Evolutionary conservation across 2,113 vertebrate species (phyloP), one percentile per base, ranked within the genome.

Genomic region (Hippocampus guttulatus): DNA sequence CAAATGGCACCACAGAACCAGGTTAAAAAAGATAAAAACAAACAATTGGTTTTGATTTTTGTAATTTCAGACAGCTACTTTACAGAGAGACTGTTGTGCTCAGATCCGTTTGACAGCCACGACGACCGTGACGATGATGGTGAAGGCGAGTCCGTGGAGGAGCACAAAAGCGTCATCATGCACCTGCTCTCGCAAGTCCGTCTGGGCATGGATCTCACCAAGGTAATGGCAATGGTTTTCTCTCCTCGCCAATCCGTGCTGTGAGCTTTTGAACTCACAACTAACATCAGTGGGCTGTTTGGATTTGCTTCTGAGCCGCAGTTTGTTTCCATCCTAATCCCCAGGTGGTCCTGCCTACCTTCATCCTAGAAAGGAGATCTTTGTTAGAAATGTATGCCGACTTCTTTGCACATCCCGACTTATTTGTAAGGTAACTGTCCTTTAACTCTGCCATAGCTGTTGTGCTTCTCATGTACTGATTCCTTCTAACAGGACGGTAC

Each of bases 321-420:
- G 65, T 63, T 23, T 52, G 6, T 66, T 9, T 38, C 81, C 25
- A 1, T 67, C 76, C 18, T 74, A 12, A 81, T 67, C 69, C 40
- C 45, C 88, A 99, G 97, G 97, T 99, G 74, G 97, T 99, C 74
- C 94, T 99, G 77, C 97, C 97, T 72, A 99, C 97, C 0, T 99
- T 99, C 81, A 99, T 99, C 86, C 90, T 99, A 76, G 97, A 99
- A 86, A 93, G 96, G 84, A 94, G 97, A 80, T 99, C 97, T 10
- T 92, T 99, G 81, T 85, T 98, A 91, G 97, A 99, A 93, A 99
- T 99, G 97, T 99, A 99, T 66, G 97, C 97, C 60, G 97, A 99
- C 87, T 99, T 98, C 76, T 99, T 99, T 92, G 97, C 97, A 84
- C 97, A 99, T 84, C 97, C 97, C 0, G 97, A 99, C 85, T 87